A percentile compares a stretch with the other conserved stretches of the same genome.
Evolutionary conservation across 1,140 invertebrate genomes (phyloP).

Genomic region (Galleria mellonella): DNA sequence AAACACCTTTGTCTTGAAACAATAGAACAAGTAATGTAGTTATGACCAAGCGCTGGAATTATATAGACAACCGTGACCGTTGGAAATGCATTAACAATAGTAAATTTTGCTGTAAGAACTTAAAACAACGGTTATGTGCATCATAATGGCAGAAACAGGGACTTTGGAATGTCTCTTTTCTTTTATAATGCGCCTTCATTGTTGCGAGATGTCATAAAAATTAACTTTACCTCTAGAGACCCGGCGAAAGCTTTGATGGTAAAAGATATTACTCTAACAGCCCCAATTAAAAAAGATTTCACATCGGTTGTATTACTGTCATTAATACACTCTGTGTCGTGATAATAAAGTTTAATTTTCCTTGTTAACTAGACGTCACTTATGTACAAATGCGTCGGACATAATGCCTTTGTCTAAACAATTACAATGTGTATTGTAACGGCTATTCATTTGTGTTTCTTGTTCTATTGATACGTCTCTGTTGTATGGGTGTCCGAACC

Average conservation of each 20-base stretch:
- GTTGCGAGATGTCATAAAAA: constrained; percentile 62
- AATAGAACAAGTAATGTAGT: constrained; percentile 39
- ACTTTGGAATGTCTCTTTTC: constrained; percentile 48
- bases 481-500: constrained; percentile 56
- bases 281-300: constrained; percentile 7
- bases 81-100: constrained; percentile 30
- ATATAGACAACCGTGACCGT: constrained; percentile 25
- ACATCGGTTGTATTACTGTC: constrained; percentile 5
- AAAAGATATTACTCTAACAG: constrained; percentile 31
- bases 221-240: constrained; percentile 45
- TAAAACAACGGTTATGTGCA: constrained; percentile 56
- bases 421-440: constrained; percentile 62
- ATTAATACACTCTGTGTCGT: constrained; percentile 5
- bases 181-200: constrained; percentile 43
- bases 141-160: constrained; percentile 34
- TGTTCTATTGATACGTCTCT: constrained; percentile 64
- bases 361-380: constrained; percentile 1
- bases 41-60: constrained; percentile 23
- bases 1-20: constrained; percentile 37
- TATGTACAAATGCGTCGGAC: constrained; percentile 9
- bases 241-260: constrained; percentile 61
- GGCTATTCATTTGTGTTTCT: constrained; percentile 64
- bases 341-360: constrained; percentile 14
- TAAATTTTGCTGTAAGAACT: constrained; percentile 23
- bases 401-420: constrained; percentile 61